These are phyloP conservation scores for Lasioglossum zephyrum DNA, from an alignment of 2,888 invertebrate species.

Conservation along the genomic window DNA sequence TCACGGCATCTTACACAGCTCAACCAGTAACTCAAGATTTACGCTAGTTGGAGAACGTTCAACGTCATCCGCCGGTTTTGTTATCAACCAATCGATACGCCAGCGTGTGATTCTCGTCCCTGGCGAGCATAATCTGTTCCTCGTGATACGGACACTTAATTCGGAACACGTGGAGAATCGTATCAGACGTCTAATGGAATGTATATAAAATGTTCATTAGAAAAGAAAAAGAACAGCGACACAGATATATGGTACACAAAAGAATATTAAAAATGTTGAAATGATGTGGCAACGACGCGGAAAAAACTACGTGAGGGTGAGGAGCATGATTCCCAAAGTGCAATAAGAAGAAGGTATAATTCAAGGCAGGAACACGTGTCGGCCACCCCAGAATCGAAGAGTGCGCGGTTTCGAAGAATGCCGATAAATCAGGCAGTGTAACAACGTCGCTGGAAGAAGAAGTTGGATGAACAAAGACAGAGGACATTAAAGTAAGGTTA, in stretches of 20 bases:
- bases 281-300: not conserved
- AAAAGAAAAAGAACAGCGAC: too few species aligned
- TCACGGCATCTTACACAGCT: constrained; percentile 82
- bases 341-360: constrained; percentile 13
- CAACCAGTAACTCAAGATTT: constrained; percentile 83
- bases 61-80: constrained; percentile 38
- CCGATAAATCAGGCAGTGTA: constrained; percentile 86
- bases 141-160: not conserved
- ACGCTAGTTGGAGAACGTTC: constrained; percentile 66
- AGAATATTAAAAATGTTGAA: not conserved
- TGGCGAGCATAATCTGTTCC: not conserved
- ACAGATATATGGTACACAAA: too few species aligned
- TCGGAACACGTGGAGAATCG: not conserved
- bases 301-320: not conserved
- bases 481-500: constrained; percentile 69
- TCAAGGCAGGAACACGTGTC: constrained; percentile 42
- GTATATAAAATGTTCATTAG: too few species aligned
- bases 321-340: constrained; percentile 7
- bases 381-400: constrained; percentile 34
- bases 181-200: too few species aligned
- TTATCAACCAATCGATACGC: constrained; percentile 40
- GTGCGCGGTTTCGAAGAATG: constrained; percentile 85
- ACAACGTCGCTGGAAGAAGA: constrained; percentile 59
- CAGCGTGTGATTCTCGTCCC: not conserved
- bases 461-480: constrained; percentile 52